phyloP scores from a whole-genome alignment of 1,140 invertebrate genomes.

The Caenorhabditis inopinata region DNA sequence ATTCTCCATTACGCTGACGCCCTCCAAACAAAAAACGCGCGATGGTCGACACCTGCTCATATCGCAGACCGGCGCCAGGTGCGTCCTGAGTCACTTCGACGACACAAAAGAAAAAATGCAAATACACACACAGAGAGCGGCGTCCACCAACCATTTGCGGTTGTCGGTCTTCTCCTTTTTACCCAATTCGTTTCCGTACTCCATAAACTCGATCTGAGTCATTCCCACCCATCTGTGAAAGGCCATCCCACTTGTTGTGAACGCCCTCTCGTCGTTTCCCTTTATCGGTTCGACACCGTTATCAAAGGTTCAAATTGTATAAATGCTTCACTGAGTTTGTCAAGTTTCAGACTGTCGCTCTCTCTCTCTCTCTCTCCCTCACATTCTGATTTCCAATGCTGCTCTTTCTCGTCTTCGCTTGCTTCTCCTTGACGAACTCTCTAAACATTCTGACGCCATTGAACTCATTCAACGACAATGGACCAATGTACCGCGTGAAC shows the following conservation, averaged over 20 bases:
- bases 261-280: neutral
- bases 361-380: neutral
- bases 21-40: neutral
- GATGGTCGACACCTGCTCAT: constrained; percentile 18
- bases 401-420: neutral
- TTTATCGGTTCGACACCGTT: neutral
- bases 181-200: constrained; percentile 24
- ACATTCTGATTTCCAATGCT: neutral
- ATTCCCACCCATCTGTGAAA: neutral
- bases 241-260: neutral
- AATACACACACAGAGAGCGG: constrained; percentile 15
- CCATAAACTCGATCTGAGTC: constrained; percentile 7
- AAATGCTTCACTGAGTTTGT: neutral
- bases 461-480: neutral
- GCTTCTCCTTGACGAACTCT: neutral
- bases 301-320: neutral
- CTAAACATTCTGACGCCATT: neutral
- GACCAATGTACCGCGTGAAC: neutral
- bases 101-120: constrained; percentile 31
- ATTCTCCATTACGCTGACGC: neutral
- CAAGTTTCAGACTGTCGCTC: neutral
- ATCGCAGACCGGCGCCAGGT: constrained; percentile 1
- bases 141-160: neutral
- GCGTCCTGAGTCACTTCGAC: constrained; percentile 26
- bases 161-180: neutral